These are phyloP conservation scores for Trichechus manatus DNA, from an alignment of 2,113 vertebrate genomes.

Conservation along the genomic window DNA sequence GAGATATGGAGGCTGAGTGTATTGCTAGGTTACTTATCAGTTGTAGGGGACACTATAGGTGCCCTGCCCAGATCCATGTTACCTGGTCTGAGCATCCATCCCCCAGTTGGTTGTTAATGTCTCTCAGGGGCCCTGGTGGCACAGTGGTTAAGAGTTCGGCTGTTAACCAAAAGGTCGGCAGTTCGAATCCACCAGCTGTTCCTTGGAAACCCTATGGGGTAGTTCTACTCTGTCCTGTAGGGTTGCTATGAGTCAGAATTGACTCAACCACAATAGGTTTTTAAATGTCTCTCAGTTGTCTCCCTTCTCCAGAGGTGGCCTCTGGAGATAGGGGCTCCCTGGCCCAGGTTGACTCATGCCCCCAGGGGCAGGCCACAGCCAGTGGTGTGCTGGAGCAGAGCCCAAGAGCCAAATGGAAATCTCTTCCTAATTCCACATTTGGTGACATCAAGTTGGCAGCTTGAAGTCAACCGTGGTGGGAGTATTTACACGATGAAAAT, in stretches of 20 bases:
- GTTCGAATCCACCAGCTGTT: too few species aligned
- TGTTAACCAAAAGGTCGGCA: too few species aligned
- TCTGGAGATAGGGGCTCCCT: neutral
- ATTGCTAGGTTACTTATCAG: neutral
- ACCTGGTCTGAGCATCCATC: neutral
- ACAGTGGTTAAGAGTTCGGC: too few species aligned
- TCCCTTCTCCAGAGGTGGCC: neutral
- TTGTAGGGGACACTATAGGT: neutral
- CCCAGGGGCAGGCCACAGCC: neutral
- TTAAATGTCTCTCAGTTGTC: neutral
- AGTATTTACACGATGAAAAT: neutral
- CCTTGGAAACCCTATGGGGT: too few species aligned
- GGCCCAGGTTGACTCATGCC: neutral
- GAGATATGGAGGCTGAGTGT: neutral
- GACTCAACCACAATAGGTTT: too few species aligned
- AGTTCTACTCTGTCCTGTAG: too few species aligned
- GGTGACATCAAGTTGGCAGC: neutral
- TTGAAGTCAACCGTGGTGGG: neutral
- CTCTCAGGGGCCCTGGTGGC: too few species aligned
- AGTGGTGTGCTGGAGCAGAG: neutral
- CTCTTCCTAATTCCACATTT: neutral
- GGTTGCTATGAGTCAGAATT: too few species aligned
- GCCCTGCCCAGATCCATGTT: neutral
- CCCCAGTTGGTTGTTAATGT: neutral
- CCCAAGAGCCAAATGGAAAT: neutral